Conservation (phyloP, 2,888 invertebrate genomes). For the Pseudococcus jackbeardsleyi region DNA sequence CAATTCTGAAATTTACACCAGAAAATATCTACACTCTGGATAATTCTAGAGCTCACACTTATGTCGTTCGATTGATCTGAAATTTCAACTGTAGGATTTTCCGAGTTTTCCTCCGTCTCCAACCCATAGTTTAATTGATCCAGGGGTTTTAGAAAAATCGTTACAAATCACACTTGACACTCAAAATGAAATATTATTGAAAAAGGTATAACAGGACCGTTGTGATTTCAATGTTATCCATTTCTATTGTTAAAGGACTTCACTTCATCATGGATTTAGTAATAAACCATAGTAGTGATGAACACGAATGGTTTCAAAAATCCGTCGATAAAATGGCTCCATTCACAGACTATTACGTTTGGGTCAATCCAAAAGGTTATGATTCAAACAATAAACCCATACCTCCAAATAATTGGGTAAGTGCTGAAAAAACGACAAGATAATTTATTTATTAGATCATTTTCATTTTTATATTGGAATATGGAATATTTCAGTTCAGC, state of each 20-base stretch:
- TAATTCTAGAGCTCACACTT: too few relatives aligned
- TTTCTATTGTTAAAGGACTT: neutral
- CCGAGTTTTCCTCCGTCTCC: too few relatives aligned
- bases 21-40: too few relatives aligned
- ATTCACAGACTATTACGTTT: constrained; percentile 72
- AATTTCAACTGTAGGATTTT: too few relatives aligned
- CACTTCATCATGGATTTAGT: constrained; percentile 69
- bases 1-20: too few relatives aligned
- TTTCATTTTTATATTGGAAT: neutral
- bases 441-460: neutral
- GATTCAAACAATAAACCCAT: constrained; percentile 67
- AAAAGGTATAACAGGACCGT: too few relatives aligned
- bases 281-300: neutral
- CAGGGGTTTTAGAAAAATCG: too few relatives aligned
- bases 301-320: constrained; percentile 28
- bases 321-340: constrained; percentile 69
- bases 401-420: neutral
- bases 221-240: too few relatives aligned
- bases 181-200: too few relatives aligned
- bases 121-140: too few relatives aligned
- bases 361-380: constrained; percentile 70
- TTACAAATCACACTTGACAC: too few relatives aligned
- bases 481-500: neutral
- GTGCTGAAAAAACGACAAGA: neutral
- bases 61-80: too few relatives aligned